Percentiles rank a stretch among this genome's conserved stretches.
Evolutionary conservation across 2,797 vertebrate species (phyloP).

Genomic region (Acanthornis magna): DNA sequence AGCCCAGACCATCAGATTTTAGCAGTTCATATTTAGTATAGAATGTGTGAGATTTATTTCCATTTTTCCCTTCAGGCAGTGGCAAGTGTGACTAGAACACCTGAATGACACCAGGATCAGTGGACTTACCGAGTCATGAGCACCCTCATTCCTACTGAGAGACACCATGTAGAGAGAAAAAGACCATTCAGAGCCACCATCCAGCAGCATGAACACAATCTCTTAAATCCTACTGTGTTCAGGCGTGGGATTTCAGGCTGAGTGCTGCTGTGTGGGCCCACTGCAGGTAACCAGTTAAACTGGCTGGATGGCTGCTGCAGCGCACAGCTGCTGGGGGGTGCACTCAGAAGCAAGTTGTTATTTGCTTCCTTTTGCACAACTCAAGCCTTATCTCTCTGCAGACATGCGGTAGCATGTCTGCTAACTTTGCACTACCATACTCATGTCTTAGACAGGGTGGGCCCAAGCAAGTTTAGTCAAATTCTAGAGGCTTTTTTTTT

Average conservation of each 20-base stretch:
- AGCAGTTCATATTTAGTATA: not conserved
- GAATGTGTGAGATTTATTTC: not conserved
- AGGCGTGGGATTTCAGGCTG: not conserved
- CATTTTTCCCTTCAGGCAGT: not conserved
- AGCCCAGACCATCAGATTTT: not conserved
- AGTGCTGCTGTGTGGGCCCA: not conserved
- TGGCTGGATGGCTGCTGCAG: not conserved
- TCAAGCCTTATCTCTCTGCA: not conserved
- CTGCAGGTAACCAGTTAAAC: not conserved
- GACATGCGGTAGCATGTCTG: not conserved
- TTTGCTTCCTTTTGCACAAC: slow-evolving; percentile 29
- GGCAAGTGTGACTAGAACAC: not conserved
- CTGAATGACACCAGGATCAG: not conserved
- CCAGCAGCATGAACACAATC: not conserved
- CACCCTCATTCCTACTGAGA: not conserved
- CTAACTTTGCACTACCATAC: not conserved
- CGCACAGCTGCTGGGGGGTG: not conserved
- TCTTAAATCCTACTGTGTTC: not conserved
- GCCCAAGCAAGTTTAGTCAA: not conserved
- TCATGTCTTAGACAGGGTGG: not conserved
- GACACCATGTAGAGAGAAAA: not conserved
- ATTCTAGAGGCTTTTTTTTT: not conserved
- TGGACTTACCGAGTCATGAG: too few relatives aligned
- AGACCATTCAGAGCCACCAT: not conserved
- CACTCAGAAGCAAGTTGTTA: not conserved